phyloP scores from a whole-genome alignment of 37 sponge, comb jelly and placozoan species.

The Tethya wilhelma region DNA sequence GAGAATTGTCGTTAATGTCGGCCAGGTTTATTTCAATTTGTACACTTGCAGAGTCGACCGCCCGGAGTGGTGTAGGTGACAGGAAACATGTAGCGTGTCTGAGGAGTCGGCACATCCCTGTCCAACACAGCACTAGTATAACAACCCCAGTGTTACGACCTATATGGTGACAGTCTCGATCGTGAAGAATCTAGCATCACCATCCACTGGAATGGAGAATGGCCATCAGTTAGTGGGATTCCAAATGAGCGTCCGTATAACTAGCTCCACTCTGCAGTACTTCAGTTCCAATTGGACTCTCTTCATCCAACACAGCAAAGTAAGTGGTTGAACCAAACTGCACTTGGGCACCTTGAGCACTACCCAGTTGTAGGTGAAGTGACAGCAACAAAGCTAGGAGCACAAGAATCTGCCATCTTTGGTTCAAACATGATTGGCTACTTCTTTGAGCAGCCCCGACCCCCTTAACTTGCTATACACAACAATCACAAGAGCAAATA shows the following conservation, averaged over 20 bases:
- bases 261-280: constrained; percentile 9
- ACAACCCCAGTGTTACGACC: constrained; percentile 9
- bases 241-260: background rate
- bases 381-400: background rate
- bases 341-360: background rate
- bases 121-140: constrained; percentile 38
- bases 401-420: no score
- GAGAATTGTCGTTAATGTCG: constrained; percentile 73
- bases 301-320: constrained; percentile 10
- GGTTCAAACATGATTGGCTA: no score
- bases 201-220: constrained; percentile 16
- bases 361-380: background rate
- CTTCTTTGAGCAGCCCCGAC: no score
- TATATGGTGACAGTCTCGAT: constrained; percentile 20
- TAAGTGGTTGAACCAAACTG: constrained; percentile 3
- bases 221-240: constrained; percentile 1
- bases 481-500: no score
- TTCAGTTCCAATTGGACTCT: constrained; percentile 50
- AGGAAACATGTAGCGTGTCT: constrained; percentile 14
- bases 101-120: constrained; percentile 18
- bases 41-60: background rate
- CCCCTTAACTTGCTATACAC: no score
- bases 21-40: background rate
- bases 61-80: constrained; percentile 41
- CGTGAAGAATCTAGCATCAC: constrained; percentile 53